Evolutionary conservation across 2,888 invertebrate species (phyloP), one percentile per base, ranked within the genome.

Genomic region (Acleris literana): DNA sequence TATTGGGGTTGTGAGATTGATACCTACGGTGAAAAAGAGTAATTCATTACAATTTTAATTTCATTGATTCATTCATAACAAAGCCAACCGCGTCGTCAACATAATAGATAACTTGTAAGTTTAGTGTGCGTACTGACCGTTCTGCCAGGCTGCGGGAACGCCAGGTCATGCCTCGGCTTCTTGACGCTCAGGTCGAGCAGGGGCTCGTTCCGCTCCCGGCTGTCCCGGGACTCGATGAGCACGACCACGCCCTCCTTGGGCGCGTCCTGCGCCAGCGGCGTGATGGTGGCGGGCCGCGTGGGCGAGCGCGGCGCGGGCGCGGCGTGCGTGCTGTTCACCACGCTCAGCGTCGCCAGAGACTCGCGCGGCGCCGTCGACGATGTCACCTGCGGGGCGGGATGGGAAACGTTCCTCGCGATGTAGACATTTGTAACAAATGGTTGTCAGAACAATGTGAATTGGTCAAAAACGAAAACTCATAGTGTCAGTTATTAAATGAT

Each of bases 241-340:
- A 96, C 93, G 65, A 95, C 95, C 55, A 96, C 86, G 70, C 95
- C 95, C 73, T 95, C 95, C 72, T 94, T 93, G 52, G 83, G 43
- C 93, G 92, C 68, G 92, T 87, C 17, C 58, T 70, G 75, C 81
- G 68, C 88, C 80, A 79, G 95, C 0, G 95, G 95, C 13, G 95
- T 95, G 60, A 95, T 95, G 29, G 95, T 95, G 55, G 96, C 95
- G 72, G 95, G 93, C 39, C 95, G 94, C 52, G 94, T 88, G n/a
- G 94, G 94, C 76, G 87, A 77, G 72, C 78, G 81, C 77, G 86
- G 67, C 18, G 79, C 76, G 53, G 77, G 79, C 68, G 82, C 84
- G 17, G 63, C 77, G 63, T 86, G 76, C 39, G 90, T 89, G 9
- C 93, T 88, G 78, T 90, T 93, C 46, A 96, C 96, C 56, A 96